Evolutionary conservation across 2,888 invertebrate species (phyloP).

Genomic region (Eupithecia dodoneata): DNA sequence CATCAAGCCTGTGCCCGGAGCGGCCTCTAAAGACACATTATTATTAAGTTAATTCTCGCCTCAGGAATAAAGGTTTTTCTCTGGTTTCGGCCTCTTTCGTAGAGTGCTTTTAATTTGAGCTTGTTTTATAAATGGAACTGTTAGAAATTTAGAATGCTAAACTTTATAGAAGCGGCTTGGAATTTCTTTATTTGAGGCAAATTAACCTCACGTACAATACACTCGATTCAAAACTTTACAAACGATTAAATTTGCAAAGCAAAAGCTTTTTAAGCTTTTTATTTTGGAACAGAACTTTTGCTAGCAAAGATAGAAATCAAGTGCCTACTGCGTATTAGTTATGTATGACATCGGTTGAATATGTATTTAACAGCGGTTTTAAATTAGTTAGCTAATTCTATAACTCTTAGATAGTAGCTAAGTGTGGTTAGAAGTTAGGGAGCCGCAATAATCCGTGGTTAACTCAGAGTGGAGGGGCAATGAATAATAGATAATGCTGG

Average conservation of each 20-base stretch:
- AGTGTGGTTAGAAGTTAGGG: neutral
- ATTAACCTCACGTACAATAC: constrained; percentile 7
- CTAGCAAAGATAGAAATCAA: neutral
- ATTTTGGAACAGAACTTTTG: neutral
- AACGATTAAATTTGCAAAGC: constrained; percentile 11
- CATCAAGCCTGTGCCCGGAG: neutral
- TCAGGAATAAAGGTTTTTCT: constrained; percentile 7
- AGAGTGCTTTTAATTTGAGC: constrained; percentile 19
- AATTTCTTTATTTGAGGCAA: constrained; percentile 10
- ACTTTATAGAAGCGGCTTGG: constrained; percentile 13
- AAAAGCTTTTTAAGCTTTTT: neutral
- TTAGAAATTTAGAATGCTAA: constrained; percentile 5
- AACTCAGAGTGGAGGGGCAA: neutral
- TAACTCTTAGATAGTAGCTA: neutral
- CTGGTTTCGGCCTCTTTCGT: constrained; percentile 6
- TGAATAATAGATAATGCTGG: too few relatives aligned
- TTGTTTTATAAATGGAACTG: constrained; percentile 16
- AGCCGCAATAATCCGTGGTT: neutral
- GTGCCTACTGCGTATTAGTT: neutral
- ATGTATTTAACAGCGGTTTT: neutral
- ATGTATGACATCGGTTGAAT: neutral
- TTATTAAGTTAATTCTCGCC: constrained; percentile 14
- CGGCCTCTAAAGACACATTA: constrained; percentile 1
- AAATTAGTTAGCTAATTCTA: neutral
- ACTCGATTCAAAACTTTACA: constrained; percentile 18